A percentile compares a stretch with the other conserved stretches of the same genome.
phyloP scores from a whole-genome alignment of 2,797 vertebrate species.

The Phataginus tricuspis region DNA sequence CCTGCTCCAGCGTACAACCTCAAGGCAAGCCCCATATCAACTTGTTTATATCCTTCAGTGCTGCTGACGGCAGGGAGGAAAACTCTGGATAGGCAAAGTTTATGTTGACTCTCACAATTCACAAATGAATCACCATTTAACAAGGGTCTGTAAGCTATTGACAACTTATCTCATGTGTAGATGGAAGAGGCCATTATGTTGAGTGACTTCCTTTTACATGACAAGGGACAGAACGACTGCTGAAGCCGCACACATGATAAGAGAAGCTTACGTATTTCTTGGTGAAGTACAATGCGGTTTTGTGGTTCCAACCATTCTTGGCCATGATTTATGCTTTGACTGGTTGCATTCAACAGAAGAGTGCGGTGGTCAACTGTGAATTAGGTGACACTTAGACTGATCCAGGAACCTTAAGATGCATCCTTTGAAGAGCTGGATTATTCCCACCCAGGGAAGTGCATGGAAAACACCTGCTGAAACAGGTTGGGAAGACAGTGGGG shows the following conservation, averaged over 20 bases:
- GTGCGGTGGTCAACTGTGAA: not conserved
- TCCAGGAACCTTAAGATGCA: not conserved
- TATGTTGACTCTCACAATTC: rapidly evolving
- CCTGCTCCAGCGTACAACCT: not conserved
- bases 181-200: rapidly evolving
- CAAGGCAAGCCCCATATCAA: not conserved
- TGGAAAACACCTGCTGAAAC: rapidly evolving
- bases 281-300: no score
- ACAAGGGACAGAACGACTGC: not conserved
- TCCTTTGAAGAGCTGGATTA: not conserved
- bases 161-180: not conserved
- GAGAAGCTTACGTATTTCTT: rapidly evolving
- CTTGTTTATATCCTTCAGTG: rapidly evolving
- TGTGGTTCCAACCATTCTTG: not conserved
- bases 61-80: not conserved
- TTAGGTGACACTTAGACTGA: not conserved
- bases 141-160: not conserved
- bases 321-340: not conserved
- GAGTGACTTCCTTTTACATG: not conserved
- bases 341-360: rapidly evolving
- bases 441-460: not conserved
- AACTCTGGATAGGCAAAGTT: rapidly evolving
- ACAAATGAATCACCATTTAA: not conserved
- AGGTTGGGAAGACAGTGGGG: not conserved
- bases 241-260: rapidly evolving